Base-by-base conservation (phyloP, 1,140 invertebrate genomes). In the Ceratosolen solmsi region DNA sequence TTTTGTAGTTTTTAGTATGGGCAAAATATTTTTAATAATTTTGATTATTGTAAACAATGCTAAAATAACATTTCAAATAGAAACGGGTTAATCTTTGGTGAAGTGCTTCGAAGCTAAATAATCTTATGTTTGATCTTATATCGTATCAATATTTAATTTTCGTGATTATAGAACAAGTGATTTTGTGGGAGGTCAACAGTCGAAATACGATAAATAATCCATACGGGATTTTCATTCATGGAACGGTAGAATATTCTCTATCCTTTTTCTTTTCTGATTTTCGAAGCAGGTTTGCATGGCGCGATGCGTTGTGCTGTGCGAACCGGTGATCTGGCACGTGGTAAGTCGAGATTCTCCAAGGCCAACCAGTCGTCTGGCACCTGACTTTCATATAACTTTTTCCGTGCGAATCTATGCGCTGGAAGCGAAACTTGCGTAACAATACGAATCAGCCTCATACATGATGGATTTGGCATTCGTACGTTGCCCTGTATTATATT, bases 301-400 rank as follows among this genome's bases (percentile, higher is more conserved):
- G 7, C 20, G 63, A 38, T 60, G 56, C 56, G 56, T 5, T 27
- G 60, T 63, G 3, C 15, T 74, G 3, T 73, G 7, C 54, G 51
- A 54, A 20, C 30, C 51, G 54, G 17, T 58, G 15, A 60, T 38
- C 75, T 60, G 68, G 83, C 80, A 78, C 84, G 82, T 86, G 84
- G 84, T 80, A 84, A 87, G 80, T 87, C 74, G 85, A 82, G 82
- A 54, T 71, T 56, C 33, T 58, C 60, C 87, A 87, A 87, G 87
- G 87, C 30, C 82, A 82, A 83, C 84, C 71, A 1, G 75, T 80
- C 41, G 82, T 79, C 79, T 78, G 73, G 75, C 77, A 83, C 82
- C 78, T 83, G 74, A 74, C 71, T 51, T 74, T 74, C 41, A 46
- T 68, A 1, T 49, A 41, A 60, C 75, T 65, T 76, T 63, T 76